Conservation (phyloP, 2,113 vertebrate genomes). For the Aphyosemion australe region DNA sequence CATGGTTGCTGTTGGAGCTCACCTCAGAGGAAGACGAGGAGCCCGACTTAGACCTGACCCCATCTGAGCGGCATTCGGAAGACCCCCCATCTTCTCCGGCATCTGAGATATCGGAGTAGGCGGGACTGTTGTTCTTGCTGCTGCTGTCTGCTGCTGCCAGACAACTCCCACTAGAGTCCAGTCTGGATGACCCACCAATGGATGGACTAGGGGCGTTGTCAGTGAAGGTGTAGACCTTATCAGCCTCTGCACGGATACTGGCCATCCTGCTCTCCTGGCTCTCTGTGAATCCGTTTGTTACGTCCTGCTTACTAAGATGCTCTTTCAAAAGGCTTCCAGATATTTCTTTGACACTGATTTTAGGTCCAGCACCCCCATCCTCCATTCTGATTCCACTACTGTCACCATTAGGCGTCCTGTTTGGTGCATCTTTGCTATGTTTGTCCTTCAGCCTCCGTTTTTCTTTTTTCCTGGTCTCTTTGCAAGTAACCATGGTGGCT, state of each 20-base stretch:
- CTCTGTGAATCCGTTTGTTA: slow-evolving; percentile 86
- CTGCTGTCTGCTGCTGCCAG: slow-evolving; percentile 84
- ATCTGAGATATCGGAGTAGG: slow-evolving; percentile 97
- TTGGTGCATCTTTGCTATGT: slow-evolving; percentile 83
- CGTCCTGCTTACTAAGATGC: slow-evolving; percentile 92
- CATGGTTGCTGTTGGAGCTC: slow-evolving; percentile 82
- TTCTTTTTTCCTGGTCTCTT: slow-evolving; percentile 96
- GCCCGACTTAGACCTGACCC: slow-evolving; percentile 86
- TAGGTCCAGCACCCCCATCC: slow-evolving; percentile 75
- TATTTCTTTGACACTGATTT: slow-evolving; percentile 86
- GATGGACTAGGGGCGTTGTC: slow-evolving; percentile 99
- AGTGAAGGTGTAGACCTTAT: slow-evolving; percentile 98
- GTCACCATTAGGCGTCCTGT: slow-evolving; percentile 85
- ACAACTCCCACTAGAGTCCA: slow-evolving; percentile 81
- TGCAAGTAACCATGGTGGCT: slow-evolving; percentile 86
- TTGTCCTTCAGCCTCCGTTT: slow-evolving; percentile 94
- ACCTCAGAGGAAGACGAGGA: slow-evolving; percentile 86
- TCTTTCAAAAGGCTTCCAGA: slow-evolving; percentile 95
- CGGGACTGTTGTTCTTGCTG: slow-evolving; percentile 95
- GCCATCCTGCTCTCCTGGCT: slow-evolving; percentile 97
- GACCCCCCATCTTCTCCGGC: slow-evolving; percentile 92
- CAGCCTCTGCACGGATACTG: slow-evolving; percentile 96
- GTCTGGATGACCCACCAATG: slow-evolving; percentile 90
- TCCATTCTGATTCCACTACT: slow-evolving; percentile 86
- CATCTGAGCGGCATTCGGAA: slow-evolving; percentile 88